These are phyloP conservation scores for Portunus trituberculatus DNA, from an alignment of 1,140 invertebrate species.

Conservation along the genomic window DNA sequence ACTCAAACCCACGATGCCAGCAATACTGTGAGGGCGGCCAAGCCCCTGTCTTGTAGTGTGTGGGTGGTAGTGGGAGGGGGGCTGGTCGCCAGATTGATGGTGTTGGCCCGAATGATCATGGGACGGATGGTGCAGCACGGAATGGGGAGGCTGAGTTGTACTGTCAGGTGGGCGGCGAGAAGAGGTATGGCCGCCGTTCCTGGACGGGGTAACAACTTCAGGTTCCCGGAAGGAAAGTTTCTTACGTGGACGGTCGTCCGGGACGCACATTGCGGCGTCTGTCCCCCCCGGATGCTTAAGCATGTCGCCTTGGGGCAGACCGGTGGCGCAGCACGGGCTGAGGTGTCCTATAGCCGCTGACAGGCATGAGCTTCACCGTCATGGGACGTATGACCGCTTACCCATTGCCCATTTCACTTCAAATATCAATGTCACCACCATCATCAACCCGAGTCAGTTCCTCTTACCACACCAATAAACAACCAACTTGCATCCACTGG, in stretches of 20 bases:
- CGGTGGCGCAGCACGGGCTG: not conserved
- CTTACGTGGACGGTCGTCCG: constrained; percentile 85
- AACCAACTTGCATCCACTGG: not conserved
- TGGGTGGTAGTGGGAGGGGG: constrained; percentile 28
- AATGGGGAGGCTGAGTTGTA: constrained; percentile 34
- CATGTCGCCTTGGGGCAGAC: constrained; percentile 61
- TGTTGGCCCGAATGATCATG: constrained; percentile 26
- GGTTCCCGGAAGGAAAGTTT: constrained; percentile 93
- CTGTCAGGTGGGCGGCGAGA: not conserved
- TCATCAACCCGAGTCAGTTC: constrained; percentile 7
- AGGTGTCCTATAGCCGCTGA: constrained; percentile 45
- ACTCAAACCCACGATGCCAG: constrained; percentile 75
- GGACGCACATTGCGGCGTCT: constrained; percentile 71
- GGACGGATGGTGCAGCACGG: constrained; percentile 45
- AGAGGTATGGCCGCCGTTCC: constrained; percentile 56
- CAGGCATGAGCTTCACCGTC: constrained; percentile 45
- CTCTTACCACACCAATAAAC: not conserved
- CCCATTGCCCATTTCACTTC: constrained; percentile 42
- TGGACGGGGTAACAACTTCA: constrained; percentile 83
- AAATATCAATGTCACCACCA: constrained; percentile 42
- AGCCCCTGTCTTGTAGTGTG: constrained; percentile 32
- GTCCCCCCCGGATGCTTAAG: constrained; percentile 64
- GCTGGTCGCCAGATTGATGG: constrained; percentile 33
- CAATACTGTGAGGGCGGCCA: constrained; percentile 75
- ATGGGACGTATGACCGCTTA: constrained; percentile 3